A percentile compares a stretch with the other conserved stretches of the same genome.
These are phyloP conservation scores for Lymantria dispar DNA, from an alignment of 2,888 invertebrate genomes.

Conservation along the genomic window DNA sequence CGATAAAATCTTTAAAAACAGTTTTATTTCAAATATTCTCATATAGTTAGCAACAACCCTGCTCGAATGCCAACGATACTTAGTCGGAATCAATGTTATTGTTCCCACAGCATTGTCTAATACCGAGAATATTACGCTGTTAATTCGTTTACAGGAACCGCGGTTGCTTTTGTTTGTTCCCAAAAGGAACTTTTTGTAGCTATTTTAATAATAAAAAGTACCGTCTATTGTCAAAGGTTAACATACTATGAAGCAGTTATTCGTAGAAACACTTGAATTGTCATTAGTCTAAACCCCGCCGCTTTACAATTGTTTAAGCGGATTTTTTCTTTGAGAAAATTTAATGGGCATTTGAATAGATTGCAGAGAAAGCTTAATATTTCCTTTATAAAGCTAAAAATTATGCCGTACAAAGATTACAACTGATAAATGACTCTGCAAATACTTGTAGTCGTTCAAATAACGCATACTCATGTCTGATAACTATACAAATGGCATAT, in stretches of 20 bases:
- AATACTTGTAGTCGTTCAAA: too few species aligned
- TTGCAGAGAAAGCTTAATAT: too few species aligned
- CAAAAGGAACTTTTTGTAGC: slow-evolving; percentile 53
- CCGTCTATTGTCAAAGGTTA: slow-evolving; percentile 53
- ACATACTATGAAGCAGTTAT: slow-evolving; percentile 42
- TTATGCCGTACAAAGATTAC: too few species aligned
- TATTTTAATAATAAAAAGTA: slow-evolving; percentile 44
- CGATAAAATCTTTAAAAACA: too few species aligned
- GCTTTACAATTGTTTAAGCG: too few species aligned
- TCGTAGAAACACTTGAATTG: slow-evolving; percentile 34
- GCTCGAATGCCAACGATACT: slow-evolving; percentile 17
- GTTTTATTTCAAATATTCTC: too few species aligned
- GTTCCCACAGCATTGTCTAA: slow-evolving; percentile 63
- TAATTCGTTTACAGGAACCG: slow-evolving; percentile 62
- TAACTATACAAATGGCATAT: too few species aligned
- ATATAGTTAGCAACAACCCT: slow-evolving; percentile 8
- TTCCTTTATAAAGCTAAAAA: too few species aligned
- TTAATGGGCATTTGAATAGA: too few species aligned
- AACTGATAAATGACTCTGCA: too few species aligned
- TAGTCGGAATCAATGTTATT: slow-evolving; percentile 35
- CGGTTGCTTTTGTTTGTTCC: slow-evolving; percentile 58
- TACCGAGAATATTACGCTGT: slow-evolving; percentile 54
- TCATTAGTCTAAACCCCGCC: background rate
- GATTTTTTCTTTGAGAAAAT: too few species aligned
- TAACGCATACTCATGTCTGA: too few species aligned